Base-by-base conservation (phyloP, 2,113 vertebrate species). In the Dromiciops gliroides region DNA sequence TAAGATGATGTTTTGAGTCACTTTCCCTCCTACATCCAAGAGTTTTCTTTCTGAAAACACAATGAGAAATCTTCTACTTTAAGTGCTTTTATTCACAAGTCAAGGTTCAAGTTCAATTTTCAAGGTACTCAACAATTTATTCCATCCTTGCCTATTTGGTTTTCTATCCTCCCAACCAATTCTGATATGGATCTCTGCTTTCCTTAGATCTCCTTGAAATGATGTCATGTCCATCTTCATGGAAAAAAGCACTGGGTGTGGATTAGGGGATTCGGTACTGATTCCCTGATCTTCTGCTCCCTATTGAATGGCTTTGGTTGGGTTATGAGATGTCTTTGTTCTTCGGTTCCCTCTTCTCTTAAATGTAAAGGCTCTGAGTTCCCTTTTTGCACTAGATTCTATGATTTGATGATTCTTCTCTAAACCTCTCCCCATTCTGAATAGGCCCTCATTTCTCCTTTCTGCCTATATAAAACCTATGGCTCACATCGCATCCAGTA, bases 1-100 rank as follows among this genome's bases (percentile, higher is more conserved):
- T 96, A 92, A 96, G 92, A 48, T 92, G 75, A 47, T 96, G 93
- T 93, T 93, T 94, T 97, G 89, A 97, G 48, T 90, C 90, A 96
- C 94, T 96, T 95, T 5, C 93, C 28, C 48, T 56, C 51, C 51
- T 95, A 50, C 93, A 94, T 44, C n/a, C 88, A 91, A 52, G 91
- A 48, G 19, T 23, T 83, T 83, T 83, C 94, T 96, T 97, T 94
- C 52, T 89, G 14, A 89, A 97, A 96, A 96, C 91, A 83, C 50
- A 91, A 94, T 92, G 48, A 48, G 52, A 94, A 5, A 8, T 26
- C n/a, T 94, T 56, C 93, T 89, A 95, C 93, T 97, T 47, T 7
- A 44, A 83, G n/a, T 19, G 14, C 67, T 83, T 83, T 83, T 16
- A 83, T 44, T 83, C 67, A 44, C 19, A 75, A 75, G 16, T 83